Base-by-base conservation (phyloP, 2,797 vertebrate species). In the Zalophus californianus region DNA sequence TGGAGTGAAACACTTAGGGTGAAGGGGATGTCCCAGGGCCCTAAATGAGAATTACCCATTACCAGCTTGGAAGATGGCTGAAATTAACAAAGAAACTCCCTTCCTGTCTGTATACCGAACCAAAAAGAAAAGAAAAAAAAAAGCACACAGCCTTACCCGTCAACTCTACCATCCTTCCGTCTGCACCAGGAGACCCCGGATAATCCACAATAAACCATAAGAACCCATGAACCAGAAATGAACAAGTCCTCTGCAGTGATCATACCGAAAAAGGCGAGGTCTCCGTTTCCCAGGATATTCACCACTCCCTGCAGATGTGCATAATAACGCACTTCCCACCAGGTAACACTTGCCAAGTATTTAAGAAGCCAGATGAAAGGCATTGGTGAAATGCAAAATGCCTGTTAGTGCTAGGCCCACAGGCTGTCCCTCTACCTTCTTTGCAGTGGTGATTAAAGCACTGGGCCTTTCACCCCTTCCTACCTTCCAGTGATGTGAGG, bases 401-500 rank as follows among this genome's bases (percentile, higher is more conserved):
- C 72, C 60, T 44, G 35, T 86, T 54, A 72, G 14, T 21, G 18
- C 7, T 1, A 15, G 86, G 70, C 79, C 90, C 92, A 88, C 60
- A 72, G 92, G 96, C 88, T 48, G 56, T 70, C 92, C 77, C 64
- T 95, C 92, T 18, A 41, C 25, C 7, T 50, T 20, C 56, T 92
- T 13, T 35, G 52, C 92, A 77, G 23, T 35, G 27, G 78, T 94
- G 91, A 97, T 96, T 96, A 97, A 97, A 95, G 79, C n/a, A 25
- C 60, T 10, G 38, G 12, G n/a, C 86, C 72, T 44, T 91, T 78
- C 32, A 18, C n/a, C 86, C 70, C 79, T 91, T 94, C 60, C 95
- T 73, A 90, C 94, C 90, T 96, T 87, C 82, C 70, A 89, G 62
- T 15, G 84, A 84, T 60, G 89, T 13, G 92, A 94, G 92, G 79